Evolutionary conservation across 2,113 vertebrate genomes (phyloP).

Genomic region (Uria aalge): DNA sequence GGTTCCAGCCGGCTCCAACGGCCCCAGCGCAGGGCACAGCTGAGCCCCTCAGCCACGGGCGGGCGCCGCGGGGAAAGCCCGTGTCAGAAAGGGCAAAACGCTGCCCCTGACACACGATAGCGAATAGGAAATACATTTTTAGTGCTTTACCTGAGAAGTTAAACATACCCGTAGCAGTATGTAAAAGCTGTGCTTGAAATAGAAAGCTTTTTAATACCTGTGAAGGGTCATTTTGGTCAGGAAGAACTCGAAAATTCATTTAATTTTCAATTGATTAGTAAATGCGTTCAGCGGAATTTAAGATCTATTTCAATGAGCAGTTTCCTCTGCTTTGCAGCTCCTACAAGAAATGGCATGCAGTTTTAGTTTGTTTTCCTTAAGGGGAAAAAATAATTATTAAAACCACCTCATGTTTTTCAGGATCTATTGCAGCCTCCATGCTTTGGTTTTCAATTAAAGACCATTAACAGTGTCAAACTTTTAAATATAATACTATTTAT

Average conservation of each 20-base stretch:
- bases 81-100: rapidly evolving
- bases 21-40: too few species aligned
- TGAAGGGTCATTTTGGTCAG: background rate
- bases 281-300: background rate
- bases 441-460: background rate
- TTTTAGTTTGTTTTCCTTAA: background rate
- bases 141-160: background rate
- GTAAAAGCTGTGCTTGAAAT: background rate
- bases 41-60: background rate
- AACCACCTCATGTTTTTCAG: background rate
- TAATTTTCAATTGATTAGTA: background rate
- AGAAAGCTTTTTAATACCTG: background rate
- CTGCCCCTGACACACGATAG: background rate
- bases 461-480: background rate
- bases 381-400: background rate
- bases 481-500: background rate
- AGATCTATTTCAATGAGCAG: background rate
- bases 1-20: too few species aligned
- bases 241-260: background rate
- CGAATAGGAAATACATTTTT: background rate
- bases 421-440: background rate
- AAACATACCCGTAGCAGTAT: background rate
- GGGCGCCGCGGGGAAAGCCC: background rate
- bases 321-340: background rate
- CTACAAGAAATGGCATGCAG: background rate